phyloP scores from a whole-genome alignment of 1,140 invertebrate species.

The Dufourea novaeangliae region DNA sequence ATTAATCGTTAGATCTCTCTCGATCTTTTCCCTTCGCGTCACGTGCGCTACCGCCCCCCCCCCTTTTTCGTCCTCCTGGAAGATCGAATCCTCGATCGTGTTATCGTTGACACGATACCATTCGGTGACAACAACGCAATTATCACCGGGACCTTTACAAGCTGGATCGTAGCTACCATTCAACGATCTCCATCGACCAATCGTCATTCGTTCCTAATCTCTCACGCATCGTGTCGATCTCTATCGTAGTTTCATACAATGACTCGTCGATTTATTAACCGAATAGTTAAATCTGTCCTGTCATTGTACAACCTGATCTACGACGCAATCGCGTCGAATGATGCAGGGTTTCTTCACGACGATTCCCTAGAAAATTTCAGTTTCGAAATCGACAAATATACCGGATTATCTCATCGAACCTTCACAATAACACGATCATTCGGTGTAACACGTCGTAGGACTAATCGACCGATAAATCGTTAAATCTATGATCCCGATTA shows the following conservation, averaged over 20 bases:
- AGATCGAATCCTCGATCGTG: constrained; percentile 1
- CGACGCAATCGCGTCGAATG: background rate
- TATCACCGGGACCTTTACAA: constrained; percentile 24
- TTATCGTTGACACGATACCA: constrained; percentile 34
- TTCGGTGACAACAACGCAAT: constrained; percentile 50
- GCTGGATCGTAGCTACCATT: constrained; percentile 4
- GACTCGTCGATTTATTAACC: background rate
- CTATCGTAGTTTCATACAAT: background rate
- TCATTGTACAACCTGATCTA: background rate
- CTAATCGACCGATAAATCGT: background rate
- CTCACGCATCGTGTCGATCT: background rate
- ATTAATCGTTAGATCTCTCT: constrained; percentile 49
- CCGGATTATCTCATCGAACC: no score
- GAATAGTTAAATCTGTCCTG: no score
- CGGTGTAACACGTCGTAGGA: no score
- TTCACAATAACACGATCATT: no score
- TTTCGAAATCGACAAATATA: no score
- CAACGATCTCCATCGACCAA: constrained; percentile 5
- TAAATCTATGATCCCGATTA: no score
- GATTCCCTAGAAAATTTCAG: background rate
- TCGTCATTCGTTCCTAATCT: constrained; percentile 9
- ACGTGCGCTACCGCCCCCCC: background rate
- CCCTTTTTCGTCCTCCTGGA: background rate
- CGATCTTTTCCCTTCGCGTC: background rate
- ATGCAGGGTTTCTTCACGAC: background rate